These are phyloP conservation scores for Ammodytes marinus DNA, from an alignment of 2,113 vertebrate genomes.

Conservation along the genomic window DNA sequence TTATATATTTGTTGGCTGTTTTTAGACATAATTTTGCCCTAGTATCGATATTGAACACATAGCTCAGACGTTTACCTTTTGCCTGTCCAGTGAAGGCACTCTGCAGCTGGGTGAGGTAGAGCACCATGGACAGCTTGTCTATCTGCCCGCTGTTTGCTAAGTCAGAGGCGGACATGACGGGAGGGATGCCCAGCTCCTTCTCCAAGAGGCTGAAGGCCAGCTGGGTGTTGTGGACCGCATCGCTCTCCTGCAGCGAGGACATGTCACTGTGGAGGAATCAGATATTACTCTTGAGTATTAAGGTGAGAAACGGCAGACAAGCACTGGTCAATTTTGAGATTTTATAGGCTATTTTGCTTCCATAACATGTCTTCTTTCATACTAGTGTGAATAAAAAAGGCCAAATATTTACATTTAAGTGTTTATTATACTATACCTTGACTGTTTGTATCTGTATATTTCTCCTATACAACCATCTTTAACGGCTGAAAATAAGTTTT, in stretches of 20 bases:
- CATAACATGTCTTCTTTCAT: too few species aligned
- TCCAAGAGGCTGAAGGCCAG: slow-evolving; percentile 86
- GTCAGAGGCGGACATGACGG: slow-evolving; percentile 88
- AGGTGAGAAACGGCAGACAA: too few species aligned
- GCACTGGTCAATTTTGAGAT: too few species aligned
- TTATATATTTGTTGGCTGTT: background rate
- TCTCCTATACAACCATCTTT: too few species aligned
- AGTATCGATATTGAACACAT: background rate
- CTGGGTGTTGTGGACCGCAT: slow-evolving; percentile 83
- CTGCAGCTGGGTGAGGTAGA: slow-evolving; percentile 94
- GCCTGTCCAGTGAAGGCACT: slow-evolving; percentile 80
- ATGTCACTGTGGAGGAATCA: slow-evolving; percentile 83
- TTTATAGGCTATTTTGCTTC: too few species aligned
- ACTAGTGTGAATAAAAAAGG: too few species aligned
- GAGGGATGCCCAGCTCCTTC: slow-evolving; percentile 91
- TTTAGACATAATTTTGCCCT: background rate
- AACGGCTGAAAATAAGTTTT: too few species aligned
- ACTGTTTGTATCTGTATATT: too few species aligned
- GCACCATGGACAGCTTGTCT: slow-evolving; percentile 90
- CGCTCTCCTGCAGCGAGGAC: slow-evolving; percentile 77
- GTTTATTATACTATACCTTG: too few species aligned
- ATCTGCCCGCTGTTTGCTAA: slow-evolving; percentile 82
- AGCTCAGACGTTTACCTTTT: slow-evolving; percentile 71
- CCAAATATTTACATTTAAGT: too few species aligned
- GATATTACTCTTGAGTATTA: background rate